Evolutionary conservation across 2,113 vertebrate species (phyloP), one percentile per base, ranked within the genome.

Genomic region (Tachysurus fulvidraco): DNA sequence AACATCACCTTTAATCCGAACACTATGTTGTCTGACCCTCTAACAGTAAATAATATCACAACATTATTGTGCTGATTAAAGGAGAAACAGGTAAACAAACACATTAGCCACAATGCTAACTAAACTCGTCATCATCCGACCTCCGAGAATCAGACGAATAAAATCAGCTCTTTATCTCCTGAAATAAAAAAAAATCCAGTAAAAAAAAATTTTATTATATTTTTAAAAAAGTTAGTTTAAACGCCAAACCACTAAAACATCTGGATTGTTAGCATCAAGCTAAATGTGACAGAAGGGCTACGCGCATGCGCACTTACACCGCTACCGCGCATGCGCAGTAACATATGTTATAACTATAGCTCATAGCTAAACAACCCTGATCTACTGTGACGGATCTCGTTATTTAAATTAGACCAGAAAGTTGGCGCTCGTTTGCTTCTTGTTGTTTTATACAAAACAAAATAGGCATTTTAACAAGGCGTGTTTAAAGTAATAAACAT

Each of bases 41-140:
- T 50, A 50, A 50, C 8, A 50, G 8, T 50, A 50, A 50, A 36
- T 21, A 21, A 21, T 57, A 36, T 21, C 12, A 30, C 30, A 30
- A 11, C 4, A 17, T 21, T 0, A 78, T 54, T 28, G n/a, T 79
- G n/a, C 16, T 30, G 50, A 21, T 57, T 57, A 36, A 30, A 5
- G 78, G 55, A 60, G 0, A 21, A 36, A 41, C 21, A 81, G 21
- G 36, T 60, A 44, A 60, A 60, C n/a, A 30, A 83, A 30, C 46
- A 57, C 3, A 30, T 86, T 85, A 86, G 84, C 84, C 62, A 44
- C 57, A 16, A 12, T 80, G 76, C 76, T 80, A 65, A 65, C 46
- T 67, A 79, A 50, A 86, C 50, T 54, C 69, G 76, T 80, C 60
- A 80, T 86, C 36, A 57, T 69, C 84, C 46, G 69, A 62, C 19